Evolutionary conservation across 2,797 vertebrate species (phyloP).

Genomic region (Danio aesculapii): DNA sequence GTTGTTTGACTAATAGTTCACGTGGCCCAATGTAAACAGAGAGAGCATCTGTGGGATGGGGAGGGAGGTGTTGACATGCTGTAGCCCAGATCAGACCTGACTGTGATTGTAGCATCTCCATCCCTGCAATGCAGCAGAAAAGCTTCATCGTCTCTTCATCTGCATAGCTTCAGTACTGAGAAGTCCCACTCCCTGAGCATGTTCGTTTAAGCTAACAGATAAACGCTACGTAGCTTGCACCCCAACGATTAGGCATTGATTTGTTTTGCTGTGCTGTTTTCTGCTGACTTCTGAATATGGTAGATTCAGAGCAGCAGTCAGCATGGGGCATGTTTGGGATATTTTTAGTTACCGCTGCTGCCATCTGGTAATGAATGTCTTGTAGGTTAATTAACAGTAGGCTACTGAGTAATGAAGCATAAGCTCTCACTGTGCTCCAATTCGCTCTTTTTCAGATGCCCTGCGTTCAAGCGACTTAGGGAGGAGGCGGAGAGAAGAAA

Average conservation of each 20-base stretch:
- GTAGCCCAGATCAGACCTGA: constrained; percentile 54
- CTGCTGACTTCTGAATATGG: constrained; percentile 39
- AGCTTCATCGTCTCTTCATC: constrained; percentile 54
- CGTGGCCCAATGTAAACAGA: constrained; percentile 69
- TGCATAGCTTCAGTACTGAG: constrained; percentile 54
- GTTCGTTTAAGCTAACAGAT: constrained; percentile 17
- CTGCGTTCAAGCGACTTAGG: constrained; percentile 84
- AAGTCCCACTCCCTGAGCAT: constrained; percentile 6
- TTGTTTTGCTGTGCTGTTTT: constrained; percentile 18
- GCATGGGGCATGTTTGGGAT: constrained; percentile 28
- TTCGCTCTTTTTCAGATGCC: constrained; percentile 80
- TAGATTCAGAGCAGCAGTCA: constrained; percentile 15
- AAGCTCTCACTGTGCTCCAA: constrained; percentile 26
- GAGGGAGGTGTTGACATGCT: constrained; percentile 31
- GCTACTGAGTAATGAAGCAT: constrained; percentile 44
- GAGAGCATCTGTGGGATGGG: constrained; percentile 67
- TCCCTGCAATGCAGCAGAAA: constrained; percentile 74
- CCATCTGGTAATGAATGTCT: constrained; percentile 52
- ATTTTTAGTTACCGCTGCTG: constrained; percentile 52
- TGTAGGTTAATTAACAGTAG: constrained; percentile 56
- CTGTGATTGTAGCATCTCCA: constrained; percentile 63
- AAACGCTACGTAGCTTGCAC: constrained; percentile 33
- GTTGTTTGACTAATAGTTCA: constrained; percentile 60
- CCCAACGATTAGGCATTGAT: constrained; percentile 38
- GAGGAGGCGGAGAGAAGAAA: constrained; percentile 86